These are phyloP conservation scores for Hydractinia echinata DNA, from an alignment of 30 jellyfish, hydroid and myxozoan species.

Conservation along the genomic window DNA sequence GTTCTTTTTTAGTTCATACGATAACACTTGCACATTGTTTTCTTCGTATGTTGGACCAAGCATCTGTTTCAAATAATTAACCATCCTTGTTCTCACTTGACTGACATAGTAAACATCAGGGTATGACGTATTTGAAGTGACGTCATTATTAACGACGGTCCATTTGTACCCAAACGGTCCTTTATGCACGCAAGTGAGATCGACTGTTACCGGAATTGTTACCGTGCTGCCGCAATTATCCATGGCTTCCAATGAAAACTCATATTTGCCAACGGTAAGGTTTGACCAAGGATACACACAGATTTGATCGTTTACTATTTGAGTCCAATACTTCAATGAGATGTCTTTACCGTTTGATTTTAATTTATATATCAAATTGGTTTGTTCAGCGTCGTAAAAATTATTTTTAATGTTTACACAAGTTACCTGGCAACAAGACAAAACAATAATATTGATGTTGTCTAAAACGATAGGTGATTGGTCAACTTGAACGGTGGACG, in stretches of 20 bases:
- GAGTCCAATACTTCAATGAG: slow-evolving; percentile 66
- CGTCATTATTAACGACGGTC: neutral
- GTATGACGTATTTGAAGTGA: neutral
- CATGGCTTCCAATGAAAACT: slow-evolving; percentile 40
- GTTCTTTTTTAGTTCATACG: neutral
- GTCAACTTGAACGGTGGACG: slow-evolving; percentile 33
- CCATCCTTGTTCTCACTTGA: slow-evolving; percentile 6
- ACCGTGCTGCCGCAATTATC: slow-evolving; percentile 64
- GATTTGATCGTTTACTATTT: slow-evolving; percentile 20
- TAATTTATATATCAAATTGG: neutral
- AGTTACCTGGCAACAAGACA: slow-evolving; percentile 4
- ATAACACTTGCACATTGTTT: neutral
- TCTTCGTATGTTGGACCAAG: neutral
- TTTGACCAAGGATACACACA: slow-evolving; percentile 59
- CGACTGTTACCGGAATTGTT: slow-evolving; percentile 32
- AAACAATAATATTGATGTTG: neutral
- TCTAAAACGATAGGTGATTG: slow-evolving; percentile 29
- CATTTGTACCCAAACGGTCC: slow-evolving; percentile 30
- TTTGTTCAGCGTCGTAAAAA: slow-evolving; percentile 9
- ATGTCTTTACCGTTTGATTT: slow-evolving; percentile 31
- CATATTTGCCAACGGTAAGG: slow-evolving; percentile 42
- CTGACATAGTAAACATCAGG: slow-evolving; percentile 19
- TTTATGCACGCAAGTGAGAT: slow-evolving; percentile 4
- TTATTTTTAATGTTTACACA: neutral
- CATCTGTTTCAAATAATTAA: neutral